Conservation (phyloP, 2,113 vertebrate species). For the Amazona guildingii region DNA sequence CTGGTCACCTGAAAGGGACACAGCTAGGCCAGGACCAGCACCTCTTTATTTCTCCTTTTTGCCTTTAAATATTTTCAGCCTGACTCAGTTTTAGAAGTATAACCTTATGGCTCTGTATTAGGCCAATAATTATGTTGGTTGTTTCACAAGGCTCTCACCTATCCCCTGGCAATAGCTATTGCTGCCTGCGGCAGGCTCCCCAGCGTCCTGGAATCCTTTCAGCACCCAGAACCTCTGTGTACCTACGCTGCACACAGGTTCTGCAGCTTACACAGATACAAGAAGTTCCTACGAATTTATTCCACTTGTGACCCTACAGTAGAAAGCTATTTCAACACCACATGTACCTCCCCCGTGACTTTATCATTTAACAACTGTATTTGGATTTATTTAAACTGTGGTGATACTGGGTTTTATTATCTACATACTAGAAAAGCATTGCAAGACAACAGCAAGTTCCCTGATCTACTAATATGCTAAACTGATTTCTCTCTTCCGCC, state of each 20-base stretch:
- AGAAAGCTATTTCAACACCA: neutral
- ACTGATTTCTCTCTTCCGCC: neutral
- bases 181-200: rapidly evolving
- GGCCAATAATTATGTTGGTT: neutral
- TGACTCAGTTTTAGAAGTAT: neutral
- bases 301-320: neutral
- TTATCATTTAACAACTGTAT: neutral
- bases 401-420: neutral
- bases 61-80: neutral
- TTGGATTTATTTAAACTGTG: neutral
- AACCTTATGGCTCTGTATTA: neutral
- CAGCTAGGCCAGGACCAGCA: neutral
- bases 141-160: neutral
- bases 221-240: neutral
- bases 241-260: neutral
- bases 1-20: neutral
- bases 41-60: neutral
- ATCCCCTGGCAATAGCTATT: neutral
- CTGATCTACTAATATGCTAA: neutral
- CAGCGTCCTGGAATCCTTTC: neutral
- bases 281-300: neutral
- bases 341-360: neutral
- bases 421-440: neutral
- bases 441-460: neutral
- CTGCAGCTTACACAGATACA: neutral